Percentiles rank a stretch among this genome's conserved stretches.
These are phyloP conservation scores for Andrena chrysosceles DNA, from an alignment of 2,888 invertebrate genomes.

Conservation along the genomic window DNA sequence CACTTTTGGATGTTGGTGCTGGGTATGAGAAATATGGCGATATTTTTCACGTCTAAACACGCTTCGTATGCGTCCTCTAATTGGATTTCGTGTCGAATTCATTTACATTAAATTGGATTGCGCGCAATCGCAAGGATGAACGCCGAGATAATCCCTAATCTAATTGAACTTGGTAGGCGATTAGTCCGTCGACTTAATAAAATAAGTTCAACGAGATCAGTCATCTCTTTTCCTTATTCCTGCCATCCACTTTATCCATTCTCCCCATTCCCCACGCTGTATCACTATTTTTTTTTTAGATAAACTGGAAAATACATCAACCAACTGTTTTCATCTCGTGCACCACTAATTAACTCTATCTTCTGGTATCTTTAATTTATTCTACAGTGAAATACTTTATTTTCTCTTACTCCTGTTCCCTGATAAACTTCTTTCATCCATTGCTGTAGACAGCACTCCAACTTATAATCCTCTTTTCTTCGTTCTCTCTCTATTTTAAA, in stretches of 20 bases:
- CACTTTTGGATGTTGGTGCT: neutral
- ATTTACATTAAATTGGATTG: slow-evolving; percentile 77
- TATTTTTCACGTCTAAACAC: slow-evolving; percentile 1
- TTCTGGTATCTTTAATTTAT: too few relatives aligned
- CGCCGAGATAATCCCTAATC: slow-evolving; percentile 66
- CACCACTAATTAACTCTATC: too few relatives aligned
- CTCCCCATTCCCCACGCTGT: neutral
- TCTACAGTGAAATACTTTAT: too few relatives aligned
- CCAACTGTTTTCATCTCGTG: too few relatives aligned
- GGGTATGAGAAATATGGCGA: slow-evolving; percentile 1
- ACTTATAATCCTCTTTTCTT: too few relatives aligned
- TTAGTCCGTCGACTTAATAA: slow-evolving; percentile 55
- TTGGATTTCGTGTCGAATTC: slow-evolving; percentile 76
- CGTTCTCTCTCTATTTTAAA: too few relatives aligned
- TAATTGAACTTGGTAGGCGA: slow-evolving; percentile 61
- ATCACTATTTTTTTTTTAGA: neutral
- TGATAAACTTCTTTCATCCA: too few relatives aligned
- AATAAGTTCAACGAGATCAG: slow-evolving; percentile 2
- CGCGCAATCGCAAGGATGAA: slow-evolving; percentile 54
- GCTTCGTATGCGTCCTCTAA: slow-evolving; percentile 54
- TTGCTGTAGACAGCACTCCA: too few relatives aligned
- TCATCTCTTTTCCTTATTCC: neutral
- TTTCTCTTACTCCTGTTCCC: too few relatives aligned
- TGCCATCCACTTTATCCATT: neutral
- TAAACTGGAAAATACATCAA: too few relatives aligned